Evolutionary conservation across 2,888 invertebrate genomes (phyloP).

Genomic region (Andrena minutula): DNA sequence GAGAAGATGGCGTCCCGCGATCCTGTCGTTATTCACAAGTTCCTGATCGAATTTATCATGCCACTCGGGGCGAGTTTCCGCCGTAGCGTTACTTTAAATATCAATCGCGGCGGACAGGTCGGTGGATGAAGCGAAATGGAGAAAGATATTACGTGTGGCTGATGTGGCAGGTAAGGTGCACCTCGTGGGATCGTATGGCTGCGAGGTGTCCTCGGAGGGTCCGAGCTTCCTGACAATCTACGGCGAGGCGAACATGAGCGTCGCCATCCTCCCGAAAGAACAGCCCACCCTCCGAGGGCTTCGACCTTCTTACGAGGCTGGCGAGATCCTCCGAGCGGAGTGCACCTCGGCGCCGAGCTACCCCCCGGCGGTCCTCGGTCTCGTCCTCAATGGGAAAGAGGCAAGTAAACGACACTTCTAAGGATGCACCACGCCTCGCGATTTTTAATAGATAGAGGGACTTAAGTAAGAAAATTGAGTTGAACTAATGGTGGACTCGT

Average conservation of each 20-base stretch:
- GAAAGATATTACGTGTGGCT: slow-evolving; percentile 29
- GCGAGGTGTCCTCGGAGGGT: slow-evolving; percentile 81
- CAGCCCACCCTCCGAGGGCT: slow-evolving; percentile 79
- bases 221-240: slow-evolving; percentile 79
- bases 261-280: slow-evolving; percentile 79
- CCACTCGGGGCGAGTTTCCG: background rate
- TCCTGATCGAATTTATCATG: slow-evolving; percentile 39
- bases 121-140: slow-evolving; percentile 21
- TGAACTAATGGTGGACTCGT: too few relatives aligned
- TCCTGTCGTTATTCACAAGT: slow-evolving; percentile 25
- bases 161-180: slow-evolving; percentile 69
- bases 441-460: background rate
- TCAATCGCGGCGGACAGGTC: slow-evolving; percentile 38
- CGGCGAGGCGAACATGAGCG: slow-evolving; percentile 80
- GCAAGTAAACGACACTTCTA: slow-evolving; percentile 65
- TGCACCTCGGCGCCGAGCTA: slow-evolving; percentile 82
- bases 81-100: slow-evolving; percentile 35
- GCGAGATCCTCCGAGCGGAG: slow-evolving; percentile 78
- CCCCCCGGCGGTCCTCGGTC: slow-evolving; percentile 79
- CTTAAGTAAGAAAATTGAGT: background rate
- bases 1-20: background rate
- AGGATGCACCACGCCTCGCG: background rate
- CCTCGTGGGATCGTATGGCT: slow-evolving; percentile 79
- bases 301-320: slow-evolving; percentile 80
- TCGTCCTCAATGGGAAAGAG: slow-evolving; percentile 81